These are phyloP conservation scores for Sarcophaga caerulescens DNA, from an alignment of 2,888 invertebrate genomes.

Conservation along the genomic window DNA sequence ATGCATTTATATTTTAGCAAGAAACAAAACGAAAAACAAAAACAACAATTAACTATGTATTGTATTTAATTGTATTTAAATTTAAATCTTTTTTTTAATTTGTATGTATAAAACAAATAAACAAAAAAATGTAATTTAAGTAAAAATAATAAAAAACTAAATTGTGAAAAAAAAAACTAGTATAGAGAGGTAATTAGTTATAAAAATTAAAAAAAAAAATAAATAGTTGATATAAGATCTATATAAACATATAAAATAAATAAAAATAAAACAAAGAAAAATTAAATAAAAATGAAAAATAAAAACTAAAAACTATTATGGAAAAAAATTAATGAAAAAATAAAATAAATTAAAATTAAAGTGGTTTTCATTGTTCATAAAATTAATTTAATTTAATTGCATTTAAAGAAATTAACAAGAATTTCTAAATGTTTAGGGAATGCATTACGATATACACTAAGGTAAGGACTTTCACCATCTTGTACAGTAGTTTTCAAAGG, in stretches of 20 bases:
- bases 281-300: conserved; percentile 12
- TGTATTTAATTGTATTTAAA: conserved; percentile 39
- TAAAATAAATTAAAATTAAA: conserved; percentile 29
- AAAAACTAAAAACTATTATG: conserved; percentile 32
- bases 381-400: too few species aligned
- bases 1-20: conserved; percentile 41
- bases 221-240: conserved; percentile 47
- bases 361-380: conserved; percentile 3
- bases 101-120: conserved; percentile 41
- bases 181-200: conserved; percentile 12
- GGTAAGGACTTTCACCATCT: too few species aligned
- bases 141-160: conserved; percentile 29
- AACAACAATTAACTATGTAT: conserved; percentile 29
- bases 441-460: too few species aligned
- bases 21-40: conserved; percentile 18
- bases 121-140: conserved; percentile 34
- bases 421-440: too few species aligned
- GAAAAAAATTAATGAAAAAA: conserved; percentile 36
- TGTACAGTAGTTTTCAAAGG: too few species aligned
- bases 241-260: conserved; percentile 41
- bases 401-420: too few species aligned
- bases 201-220: conserved; percentile 18
- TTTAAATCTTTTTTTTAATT: conserved; percentile 51
- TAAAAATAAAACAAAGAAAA: conserved; percentile 8
- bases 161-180: too few species aligned